Percentiles rank a stretch among this genome's conserved stretches.
Evolutionary conservation across 2,113 vertebrate genomes (phyloP).

Genomic region (Carassius carassius): DNA sequence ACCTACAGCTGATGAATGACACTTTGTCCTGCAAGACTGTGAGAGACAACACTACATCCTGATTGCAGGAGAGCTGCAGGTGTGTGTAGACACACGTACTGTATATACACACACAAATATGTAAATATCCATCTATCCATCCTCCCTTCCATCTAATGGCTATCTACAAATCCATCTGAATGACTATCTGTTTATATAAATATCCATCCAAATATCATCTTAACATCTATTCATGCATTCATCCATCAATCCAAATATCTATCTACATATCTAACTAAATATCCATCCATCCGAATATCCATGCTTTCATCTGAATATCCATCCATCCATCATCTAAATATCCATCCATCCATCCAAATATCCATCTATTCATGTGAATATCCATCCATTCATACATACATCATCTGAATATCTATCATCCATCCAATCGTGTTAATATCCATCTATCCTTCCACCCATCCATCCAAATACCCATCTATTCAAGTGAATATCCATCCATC

Average conservation of each 20-base stretch:
- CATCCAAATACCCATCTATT: too few species aligned
- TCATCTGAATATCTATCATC: background rate
- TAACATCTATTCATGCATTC: background rate
- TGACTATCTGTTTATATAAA: too few species aligned
- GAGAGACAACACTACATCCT: background rate
- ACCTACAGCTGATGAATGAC: conserved; percentile 49
- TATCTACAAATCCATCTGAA: too few species aligned
- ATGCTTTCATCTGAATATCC: background rate
- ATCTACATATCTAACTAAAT: background rate
- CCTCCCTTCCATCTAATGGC: too few species aligned
- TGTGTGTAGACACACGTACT: too few species aligned
- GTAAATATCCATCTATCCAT: too few species aligned
- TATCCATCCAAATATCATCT: too few species aligned
- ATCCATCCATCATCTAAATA: too few species aligned
- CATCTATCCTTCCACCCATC: too few species aligned
- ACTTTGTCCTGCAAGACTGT: background rate
- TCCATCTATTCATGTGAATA: background rate
- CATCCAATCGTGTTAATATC: background rate
- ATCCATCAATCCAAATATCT: background rate
- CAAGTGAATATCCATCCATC: background rate
- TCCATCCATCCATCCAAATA: background rate
- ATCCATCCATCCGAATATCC: background rate
- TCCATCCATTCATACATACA: background rate
- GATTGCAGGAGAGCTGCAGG: background rate
- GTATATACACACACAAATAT: too few species aligned